These are phyloP conservation scores for Bombus sibiricus DNA, from an alignment of 1,140 invertebrate genomes.

Conservation along the genomic window DNA sequence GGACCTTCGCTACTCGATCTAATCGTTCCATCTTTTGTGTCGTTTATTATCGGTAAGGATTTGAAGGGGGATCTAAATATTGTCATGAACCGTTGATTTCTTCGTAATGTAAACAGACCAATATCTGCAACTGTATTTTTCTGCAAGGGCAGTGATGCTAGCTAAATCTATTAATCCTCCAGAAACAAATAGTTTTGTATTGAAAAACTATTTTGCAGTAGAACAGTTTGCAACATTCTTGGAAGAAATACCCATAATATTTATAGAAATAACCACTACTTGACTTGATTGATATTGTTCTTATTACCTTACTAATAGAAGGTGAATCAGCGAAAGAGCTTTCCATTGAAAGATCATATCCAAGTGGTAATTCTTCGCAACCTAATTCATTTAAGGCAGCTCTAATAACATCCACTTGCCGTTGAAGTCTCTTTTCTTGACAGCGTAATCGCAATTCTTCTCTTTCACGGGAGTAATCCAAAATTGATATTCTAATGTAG, in stretches of 20 bases:
- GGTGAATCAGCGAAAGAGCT: slow-evolving; percentile 79
- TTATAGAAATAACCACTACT: slow-evolving; percentile 23
- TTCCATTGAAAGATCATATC: slow-evolving; percentile 89
- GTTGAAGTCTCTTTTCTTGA: slow-evolving; percentile 90
- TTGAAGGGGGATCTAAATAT: slow-evolving; percentile 80
- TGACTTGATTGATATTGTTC: slow-evolving; percentile 3
- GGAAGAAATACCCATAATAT: neutral
- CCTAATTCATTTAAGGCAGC: slow-evolving; percentile 92
- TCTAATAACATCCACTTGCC: slow-evolving; percentile 91
- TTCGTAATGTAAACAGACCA: slow-evolving; percentile 79
- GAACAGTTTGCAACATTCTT: neutral
- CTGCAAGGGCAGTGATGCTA: slow-evolving; percentile 73
- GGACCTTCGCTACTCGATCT: slow-evolving; percentile 79
- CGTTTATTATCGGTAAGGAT: slow-evolving; percentile 77
- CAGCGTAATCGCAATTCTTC: slow-evolving; percentile 87
- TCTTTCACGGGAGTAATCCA: slow-evolving; percentile 81
- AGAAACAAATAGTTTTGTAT: neutral
- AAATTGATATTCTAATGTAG: slow-evolving; percentile 59
- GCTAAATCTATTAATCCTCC: slow-evolving; percentile 35
- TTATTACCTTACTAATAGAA: slow-evolving; percentile 73
- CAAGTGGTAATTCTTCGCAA: slow-evolving; percentile 93
- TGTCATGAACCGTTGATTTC: slow-evolving; percentile 79
- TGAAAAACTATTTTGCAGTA: neutral
- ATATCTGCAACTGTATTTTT: slow-evolving; percentile 76
- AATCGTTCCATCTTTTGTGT: slow-evolving; percentile 77